phyloP scores from a whole-genome alignment of 2,113 vertebrate genomes.

The Oreamnos americanus region DNA sequence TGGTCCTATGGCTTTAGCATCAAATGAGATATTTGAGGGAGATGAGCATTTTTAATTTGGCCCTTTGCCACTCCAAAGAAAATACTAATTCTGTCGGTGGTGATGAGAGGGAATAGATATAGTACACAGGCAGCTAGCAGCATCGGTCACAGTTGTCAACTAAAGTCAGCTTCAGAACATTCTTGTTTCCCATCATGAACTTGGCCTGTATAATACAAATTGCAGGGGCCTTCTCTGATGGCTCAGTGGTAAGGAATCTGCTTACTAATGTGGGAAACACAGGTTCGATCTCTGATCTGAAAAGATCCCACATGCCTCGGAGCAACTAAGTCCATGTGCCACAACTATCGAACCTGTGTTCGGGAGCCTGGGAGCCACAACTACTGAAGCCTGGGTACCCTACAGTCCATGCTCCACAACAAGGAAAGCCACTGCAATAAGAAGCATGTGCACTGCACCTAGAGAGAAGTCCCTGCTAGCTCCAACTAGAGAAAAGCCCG shows the following conservation, averaged over 20 bases:
- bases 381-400: background rate
- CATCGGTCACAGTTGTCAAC: background rate
- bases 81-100: background rate
- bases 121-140: background rate
- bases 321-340: background rate
- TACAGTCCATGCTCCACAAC: background rate
- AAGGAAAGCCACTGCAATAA: background rate
- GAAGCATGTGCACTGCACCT: background rate
- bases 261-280: background rate
- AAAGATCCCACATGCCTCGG: background rate
- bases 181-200: background rate
- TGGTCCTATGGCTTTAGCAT: background rate
- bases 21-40: background rate
- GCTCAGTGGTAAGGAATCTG: background rate
- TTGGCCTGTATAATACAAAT: background rate
- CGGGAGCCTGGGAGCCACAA: background rate
- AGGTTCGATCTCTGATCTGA: fast-evolving
- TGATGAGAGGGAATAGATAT: background rate
- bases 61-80: background rate
- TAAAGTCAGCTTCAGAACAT: background rate
- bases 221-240: background rate
- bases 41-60: background rate
- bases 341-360: background rate
- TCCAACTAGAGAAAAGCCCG: background rate
- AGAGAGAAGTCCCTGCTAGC: background rate